Conservation (phyloP, 2,888 invertebrate species). For the Agrochola lota region DNA sequence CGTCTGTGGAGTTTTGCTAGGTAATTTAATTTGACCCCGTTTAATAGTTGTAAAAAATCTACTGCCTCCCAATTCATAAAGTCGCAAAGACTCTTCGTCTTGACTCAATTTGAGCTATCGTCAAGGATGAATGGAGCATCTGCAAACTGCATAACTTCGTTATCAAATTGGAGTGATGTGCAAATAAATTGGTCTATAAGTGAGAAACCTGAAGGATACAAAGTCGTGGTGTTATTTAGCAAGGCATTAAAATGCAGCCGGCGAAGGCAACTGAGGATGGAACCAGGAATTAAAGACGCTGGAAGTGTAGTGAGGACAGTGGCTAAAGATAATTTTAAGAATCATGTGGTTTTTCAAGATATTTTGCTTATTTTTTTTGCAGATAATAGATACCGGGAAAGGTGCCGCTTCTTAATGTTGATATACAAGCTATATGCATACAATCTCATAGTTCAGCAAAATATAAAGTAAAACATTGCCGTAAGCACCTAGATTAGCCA, state of each 20-base stretch:
- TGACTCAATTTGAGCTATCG: background rate
- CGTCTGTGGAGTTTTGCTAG: no score
- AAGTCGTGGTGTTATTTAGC: constrained; percentile 63
- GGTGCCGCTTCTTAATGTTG: no score
- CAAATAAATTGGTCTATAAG: constrained; percentile 58
- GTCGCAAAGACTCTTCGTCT: background rate
- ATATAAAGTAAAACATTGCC: background rate
- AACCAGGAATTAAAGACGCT: background rate
- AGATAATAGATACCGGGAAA: no score
- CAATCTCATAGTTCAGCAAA: background rate
- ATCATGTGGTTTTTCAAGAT: background rate
- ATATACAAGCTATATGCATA: no score
- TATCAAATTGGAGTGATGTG: constrained; percentile 14
- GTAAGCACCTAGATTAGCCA: no score
- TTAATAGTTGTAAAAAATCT: background rate
- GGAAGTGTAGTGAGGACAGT: constrained; percentile 19
- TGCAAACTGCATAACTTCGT: constrained; percentile 14
- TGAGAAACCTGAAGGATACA: constrained; percentile 30
- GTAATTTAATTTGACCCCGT: no score
- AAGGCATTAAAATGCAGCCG: constrained; percentile 63
- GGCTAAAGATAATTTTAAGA: background rate
- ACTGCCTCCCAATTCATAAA: background rate
- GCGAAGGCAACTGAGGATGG: constrained; percentile 34
- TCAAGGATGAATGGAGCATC: constrained; percentile 1
- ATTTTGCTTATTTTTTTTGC: background rate